phyloP scores from a whole-genome alignment of 2,888 invertebrate genomes.

The Tryphoninae sp. region DNA sequence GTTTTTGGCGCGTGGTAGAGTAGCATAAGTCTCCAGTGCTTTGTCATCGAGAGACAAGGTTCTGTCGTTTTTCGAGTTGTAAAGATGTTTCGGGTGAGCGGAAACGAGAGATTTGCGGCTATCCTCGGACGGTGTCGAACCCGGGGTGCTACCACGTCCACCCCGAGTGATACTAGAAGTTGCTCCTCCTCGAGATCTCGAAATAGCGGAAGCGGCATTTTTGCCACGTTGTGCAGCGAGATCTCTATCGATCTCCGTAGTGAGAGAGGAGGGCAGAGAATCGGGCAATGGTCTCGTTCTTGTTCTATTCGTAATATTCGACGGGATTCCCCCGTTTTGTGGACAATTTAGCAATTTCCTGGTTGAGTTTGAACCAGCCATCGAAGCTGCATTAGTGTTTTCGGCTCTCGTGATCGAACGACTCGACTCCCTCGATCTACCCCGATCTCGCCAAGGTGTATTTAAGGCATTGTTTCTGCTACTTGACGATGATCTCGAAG shows the following conservation, averaged over 20 bases:
- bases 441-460: slow-evolving; percentile 84
- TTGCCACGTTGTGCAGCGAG: slow-evolving; percentile 74
- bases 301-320: slow-evolving; percentile 79
- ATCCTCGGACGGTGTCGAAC: slow-evolving; percentile 76
- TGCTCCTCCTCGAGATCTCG: slow-evolving; percentile 67
- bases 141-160: slow-evolving; percentile 70
- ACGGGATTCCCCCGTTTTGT: slow-evolving; percentile 78
- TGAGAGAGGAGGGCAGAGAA: slow-evolving; percentile 77
- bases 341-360: slow-evolving; percentile 53
- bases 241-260: slow-evolving; percentile 79
- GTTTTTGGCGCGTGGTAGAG: slow-evolving; percentile 87
- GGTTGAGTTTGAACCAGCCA: slow-evolving; percentile 26
- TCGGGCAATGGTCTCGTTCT: slow-evolving; percentile 76
- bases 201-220: slow-evolving; percentile 53
- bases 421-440: slow-evolving; percentile 83
- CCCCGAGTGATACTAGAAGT: slow-evolving; percentile 61
- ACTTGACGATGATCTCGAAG: slow-evolving; percentile 73
- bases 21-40: slow-evolving; percentile 89
- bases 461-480: slow-evolving; percentile 75
- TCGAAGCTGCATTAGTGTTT: slow-evolving; percentile 65
- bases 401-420: slow-evolving; percentile 82
- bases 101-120: slow-evolving; percentile 65
- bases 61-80: slow-evolving; percentile 59
- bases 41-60: slow-evolving; percentile 68
- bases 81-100: slow-evolving; percentile 61